Conservation (phyloP, 2,888 invertebrate species). For the Tipula unca region DNA sequence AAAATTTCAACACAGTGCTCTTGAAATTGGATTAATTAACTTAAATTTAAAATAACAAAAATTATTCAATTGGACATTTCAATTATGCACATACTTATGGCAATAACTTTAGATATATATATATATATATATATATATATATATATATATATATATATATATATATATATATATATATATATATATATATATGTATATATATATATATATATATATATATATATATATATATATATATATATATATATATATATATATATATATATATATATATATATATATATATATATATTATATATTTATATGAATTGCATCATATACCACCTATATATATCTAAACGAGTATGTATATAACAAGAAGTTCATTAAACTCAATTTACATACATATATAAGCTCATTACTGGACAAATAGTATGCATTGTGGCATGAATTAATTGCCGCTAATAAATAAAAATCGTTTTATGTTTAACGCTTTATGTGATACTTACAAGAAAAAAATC, state of each 20-base stretch:
- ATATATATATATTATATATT: not conserved
- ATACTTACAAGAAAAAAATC: not conserved
- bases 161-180: not conserved
- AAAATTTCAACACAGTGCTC: not conserved
- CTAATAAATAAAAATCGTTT: not conserved
- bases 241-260: not conserved
- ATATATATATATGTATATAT: not conserved
- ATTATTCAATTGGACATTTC: not conserved
- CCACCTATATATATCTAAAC: not conserved
- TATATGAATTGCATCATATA: not conserved
- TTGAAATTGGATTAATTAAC: not conserved
- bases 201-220: not conserved
- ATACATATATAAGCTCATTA: not conserved
- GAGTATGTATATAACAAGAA: not conserved
- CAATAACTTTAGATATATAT: too few species aligned
- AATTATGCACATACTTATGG: too few species aligned
- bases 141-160: not conserved
- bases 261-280: not conserved
- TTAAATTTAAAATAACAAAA: not conserved
- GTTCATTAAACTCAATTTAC: not conserved
- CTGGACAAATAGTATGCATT: not conserved
- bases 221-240: not conserved
- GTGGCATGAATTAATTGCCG: not conserved
- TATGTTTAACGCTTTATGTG: not conserved
- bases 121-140: not conserved